phyloP scores from a whole-genome alignment of 2,113 vertebrate genomes.

The Corydoras sp. region DNA sequence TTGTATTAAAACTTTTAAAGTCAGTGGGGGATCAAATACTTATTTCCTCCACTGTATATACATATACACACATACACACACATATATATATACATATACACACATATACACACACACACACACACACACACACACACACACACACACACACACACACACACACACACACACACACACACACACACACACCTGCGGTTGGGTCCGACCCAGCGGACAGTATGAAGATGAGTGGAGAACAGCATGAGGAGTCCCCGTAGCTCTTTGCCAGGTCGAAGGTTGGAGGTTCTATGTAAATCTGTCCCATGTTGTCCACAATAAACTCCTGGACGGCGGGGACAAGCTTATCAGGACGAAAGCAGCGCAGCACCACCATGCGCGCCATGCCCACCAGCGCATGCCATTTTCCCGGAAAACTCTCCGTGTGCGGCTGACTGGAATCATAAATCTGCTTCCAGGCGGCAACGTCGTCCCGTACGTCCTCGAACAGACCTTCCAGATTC shows the following conservation, averaged over 20 bases:
- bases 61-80: too few relatives aligned
- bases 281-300: slow-evolving; percentile 74
- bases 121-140: too few relatives aligned
- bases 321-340: slow-evolving; percentile 75
- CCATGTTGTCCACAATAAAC: slow-evolving; percentile 80
- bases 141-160: too few relatives aligned
- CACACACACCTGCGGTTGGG: slow-evolving; percentile 82
- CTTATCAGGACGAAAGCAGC: slow-evolving; percentile 87
- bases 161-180: background rate
- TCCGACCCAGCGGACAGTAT: slow-evolving; percentile 85
- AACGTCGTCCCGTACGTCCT: slow-evolving; percentile 62
- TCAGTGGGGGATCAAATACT: too few relatives aligned
- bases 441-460: slow-evolving; percentile 77
- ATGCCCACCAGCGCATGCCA: slow-evolving; percentile 68
- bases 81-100: too few relatives aligned
- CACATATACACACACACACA: too few relatives aligned
- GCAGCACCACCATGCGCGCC: slow-evolving; percentile 74
- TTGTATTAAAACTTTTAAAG: too few relatives aligned
- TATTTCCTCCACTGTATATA: too few relatives aligned
- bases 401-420: slow-evolving; percentile 67
- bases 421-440: slow-evolving; percentile 75
- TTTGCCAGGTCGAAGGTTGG: slow-evolving; percentile 83
- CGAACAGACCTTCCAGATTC: slow-evolving; percentile 65
- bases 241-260: slow-evolving; percentile 83
- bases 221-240: slow-evolving; percentile 85